Conservation (phyloP, 2,888 invertebrate genomes). For the Tenthredo distinguenda region DNA sequence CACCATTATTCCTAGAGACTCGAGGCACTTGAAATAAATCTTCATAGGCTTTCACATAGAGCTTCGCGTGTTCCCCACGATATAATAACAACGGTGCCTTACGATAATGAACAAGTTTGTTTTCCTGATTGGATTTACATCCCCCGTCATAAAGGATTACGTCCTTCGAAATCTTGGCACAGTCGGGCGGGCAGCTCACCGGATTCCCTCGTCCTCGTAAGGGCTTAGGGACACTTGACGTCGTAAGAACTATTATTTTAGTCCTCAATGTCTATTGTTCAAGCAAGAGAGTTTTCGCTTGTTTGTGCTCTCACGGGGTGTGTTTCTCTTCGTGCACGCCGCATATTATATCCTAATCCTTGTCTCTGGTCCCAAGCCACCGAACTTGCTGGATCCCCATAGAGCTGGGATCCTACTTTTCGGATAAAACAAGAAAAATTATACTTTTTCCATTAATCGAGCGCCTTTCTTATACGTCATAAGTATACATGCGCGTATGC, state of each 20-base stretch:
- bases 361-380: background rate
- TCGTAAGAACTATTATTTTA: conserved; percentile 56
- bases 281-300: conserved; percentile 36
- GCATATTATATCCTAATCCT: conserved; percentile 32
- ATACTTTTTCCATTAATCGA: background rate
- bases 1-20: conserved; percentile 10
- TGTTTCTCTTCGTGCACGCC: background rate
- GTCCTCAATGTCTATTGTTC: conserved; percentile 48
- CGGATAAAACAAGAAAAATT: background rate
- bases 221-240: conserved; percentile 56
- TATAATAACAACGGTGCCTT: conserved; percentile 32
- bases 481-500: background rate
- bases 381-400: background rate
- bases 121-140: conserved; percentile 52
- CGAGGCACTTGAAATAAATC: conserved; percentile 29
- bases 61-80: background rate
- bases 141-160: conserved; percentile 48
- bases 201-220: conserved; percentile 51
- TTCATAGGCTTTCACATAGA: conserved; percentile 7
- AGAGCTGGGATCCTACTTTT: background rate
- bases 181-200: conserved; percentile 26
- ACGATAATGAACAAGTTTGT: conserved; percentile 51
- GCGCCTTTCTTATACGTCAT: background rate
- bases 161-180: conserved; percentile 40
- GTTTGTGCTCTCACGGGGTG: conserved; percentile 33